Conservation (phyloP, 2,113 vertebrate species). For the Rhynchopsitta pachyrhyncha region DNA sequence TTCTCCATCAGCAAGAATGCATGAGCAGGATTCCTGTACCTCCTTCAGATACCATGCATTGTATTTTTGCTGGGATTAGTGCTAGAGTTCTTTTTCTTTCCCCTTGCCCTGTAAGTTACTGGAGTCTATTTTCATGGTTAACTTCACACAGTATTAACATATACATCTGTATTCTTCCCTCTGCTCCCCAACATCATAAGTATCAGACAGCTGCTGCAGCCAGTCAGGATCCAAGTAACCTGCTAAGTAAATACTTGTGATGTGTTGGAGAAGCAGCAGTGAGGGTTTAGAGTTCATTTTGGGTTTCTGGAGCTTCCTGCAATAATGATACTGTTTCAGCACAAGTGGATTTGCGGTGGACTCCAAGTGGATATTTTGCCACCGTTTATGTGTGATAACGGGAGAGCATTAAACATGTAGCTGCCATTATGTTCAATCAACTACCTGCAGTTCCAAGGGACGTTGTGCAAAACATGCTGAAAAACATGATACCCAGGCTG, state of each 20-base stretch:
- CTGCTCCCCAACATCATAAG: background rate
- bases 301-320: background rate
- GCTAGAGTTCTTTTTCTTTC: background rate
- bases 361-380: background rate
- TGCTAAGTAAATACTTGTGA: background rate
- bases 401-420: background rate
- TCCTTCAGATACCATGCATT: background rate
- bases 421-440: background rate
- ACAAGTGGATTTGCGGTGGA: background rate
- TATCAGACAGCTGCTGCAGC: background rate
- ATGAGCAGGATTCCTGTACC: background rate
- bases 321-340: background rate
- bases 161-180: background rate
- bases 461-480: background rate
- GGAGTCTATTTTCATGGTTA: background rate
- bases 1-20: background rate
- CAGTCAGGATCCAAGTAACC: background rate
- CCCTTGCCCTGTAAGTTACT: background rate
- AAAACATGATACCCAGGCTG: background rate
- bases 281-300: background rate
- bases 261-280: background rate
- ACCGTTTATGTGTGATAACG: background rate
- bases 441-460: background rate
- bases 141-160: fast-evolving
- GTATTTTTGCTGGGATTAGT: background rate